Evolutionary conservation across 2,888 invertebrate genomes (phyloP).

Genomic region (Electrophaes corylata): DNA sequence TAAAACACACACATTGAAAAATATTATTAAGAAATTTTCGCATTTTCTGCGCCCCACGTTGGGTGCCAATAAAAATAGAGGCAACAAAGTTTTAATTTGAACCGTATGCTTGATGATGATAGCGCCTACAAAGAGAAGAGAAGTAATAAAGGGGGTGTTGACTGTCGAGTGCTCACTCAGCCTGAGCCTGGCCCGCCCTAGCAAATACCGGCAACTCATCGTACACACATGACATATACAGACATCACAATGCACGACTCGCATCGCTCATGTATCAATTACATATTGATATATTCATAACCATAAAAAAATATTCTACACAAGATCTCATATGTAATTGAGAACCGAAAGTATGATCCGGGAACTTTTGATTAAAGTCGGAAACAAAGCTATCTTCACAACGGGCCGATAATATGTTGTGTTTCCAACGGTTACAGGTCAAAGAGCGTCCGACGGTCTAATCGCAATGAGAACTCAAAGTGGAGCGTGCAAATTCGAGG

Average conservation of each 20-base stretch:
- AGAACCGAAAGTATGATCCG: not conserved
- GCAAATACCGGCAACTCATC: slow-evolving; percentile 27
- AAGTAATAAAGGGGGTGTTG: slow-evolving; percentile 77
- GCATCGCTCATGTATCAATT: too few species aligned
- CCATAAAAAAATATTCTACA: too few species aligned
- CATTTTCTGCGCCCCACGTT: slow-evolving; percentile 51
- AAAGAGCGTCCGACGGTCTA: slow-evolving; percentile 60
- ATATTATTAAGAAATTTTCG: slow-evolving; percentile 33
- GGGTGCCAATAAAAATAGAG: slow-evolving; percentile 62
- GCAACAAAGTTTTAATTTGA: slow-evolving; percentile 74
- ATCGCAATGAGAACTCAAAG: slow-evolving; percentile 79
- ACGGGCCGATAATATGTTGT: slow-evolving; percentile 47
- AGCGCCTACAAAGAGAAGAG: slow-evolving; percentile 72
- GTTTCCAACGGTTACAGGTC: slow-evolving; percentile 57
- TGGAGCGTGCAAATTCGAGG: slow-evolving; percentile 80
- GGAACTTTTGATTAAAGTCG: too few species aligned
- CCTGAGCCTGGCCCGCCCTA: slow-evolving; percentile 21
- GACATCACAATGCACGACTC: not conserved
- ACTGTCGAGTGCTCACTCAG: slow-evolving; percentile 58
- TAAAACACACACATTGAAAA: too few species aligned
- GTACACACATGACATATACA: slow-evolving; percentile 22
- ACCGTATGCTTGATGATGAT: slow-evolving; percentile 71
- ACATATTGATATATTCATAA: too few species aligned
- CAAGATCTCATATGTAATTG: not conserved
- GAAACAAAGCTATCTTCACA: slow-evolving; percentile 3